A percentile compares a stretch with the other conserved stretches of the same genome.
phyloP scores from a whole-genome alignment of 2,888 invertebrate species.

The Phania funesta region DNA sequence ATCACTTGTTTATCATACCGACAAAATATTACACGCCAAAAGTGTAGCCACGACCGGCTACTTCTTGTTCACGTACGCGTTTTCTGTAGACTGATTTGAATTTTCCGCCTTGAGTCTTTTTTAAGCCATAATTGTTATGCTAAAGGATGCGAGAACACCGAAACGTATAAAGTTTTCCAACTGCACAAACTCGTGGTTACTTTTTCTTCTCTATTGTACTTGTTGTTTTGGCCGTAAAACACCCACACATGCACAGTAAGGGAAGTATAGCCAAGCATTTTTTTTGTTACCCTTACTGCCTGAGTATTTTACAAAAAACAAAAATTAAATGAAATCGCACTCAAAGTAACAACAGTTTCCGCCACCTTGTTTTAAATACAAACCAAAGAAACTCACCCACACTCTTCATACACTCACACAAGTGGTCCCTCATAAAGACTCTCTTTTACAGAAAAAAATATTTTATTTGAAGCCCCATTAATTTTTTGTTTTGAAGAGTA shows the following conservation, averaged over 20 bases:
- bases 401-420: constrained; percentile 27
- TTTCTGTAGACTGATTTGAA: constrained; percentile 80
- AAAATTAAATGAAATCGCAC: constrained; percentile 7
- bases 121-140: constrained; percentile 50
- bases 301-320: constrained; percentile 40
- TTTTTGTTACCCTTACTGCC: constrained; percentile 26
- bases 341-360: constrained; percentile 43
- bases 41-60: constrained; percentile 81
- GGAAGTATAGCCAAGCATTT: not conserved
- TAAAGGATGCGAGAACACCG: constrained; percentile 61
- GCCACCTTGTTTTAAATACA: constrained; percentile 27
- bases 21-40: constrained; percentile 81
- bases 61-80: constrained; percentile 81
- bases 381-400: constrained; percentile 39
- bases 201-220: constrained; percentile 2
- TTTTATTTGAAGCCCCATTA: constrained; percentile 32
- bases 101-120: constrained; percentile 73
- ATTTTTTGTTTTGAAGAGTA: constrained; percentile 13
- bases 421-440: constrained; percentile 40
- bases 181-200: constrained; percentile 63
- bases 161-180: constrained; percentile 57
- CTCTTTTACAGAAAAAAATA: constrained; percentile 19
- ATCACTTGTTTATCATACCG: constrained; percentile 81
- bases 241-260: constrained; percentile 27
- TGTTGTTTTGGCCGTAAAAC: constrained; percentile 41